Evolutionary conservation across 2,797 vertebrate species (phyloP), one percentile per base, ranked within the genome.

Genomic region (Nothura maculosa): DNA sequence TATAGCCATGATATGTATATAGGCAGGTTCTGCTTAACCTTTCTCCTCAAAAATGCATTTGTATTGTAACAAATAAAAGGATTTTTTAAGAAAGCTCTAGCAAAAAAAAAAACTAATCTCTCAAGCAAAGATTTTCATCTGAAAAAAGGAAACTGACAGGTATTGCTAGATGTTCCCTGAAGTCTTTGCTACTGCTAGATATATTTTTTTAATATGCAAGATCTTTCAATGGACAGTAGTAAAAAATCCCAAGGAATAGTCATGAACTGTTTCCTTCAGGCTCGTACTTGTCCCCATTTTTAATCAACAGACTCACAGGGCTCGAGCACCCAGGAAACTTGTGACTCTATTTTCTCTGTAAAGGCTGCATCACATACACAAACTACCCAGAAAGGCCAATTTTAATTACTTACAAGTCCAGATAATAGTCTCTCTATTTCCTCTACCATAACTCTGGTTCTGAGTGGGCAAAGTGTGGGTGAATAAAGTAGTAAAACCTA

Each of bases 51-150:
- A 81, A 80, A 13, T 4, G 0, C 8, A 12, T 28, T 62, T 43
- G 9, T 28, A 40, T 19, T 30, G 9, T 61, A 10, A 89, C 0
- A 5, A 81, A 68, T 13, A 64, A 28, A 62, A 69, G 8, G 50
- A 1, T 3, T 36, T 80, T 77, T 50, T 40, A 43, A 36, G 0
- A 74, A 60, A 70, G 30, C 14, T 64, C 57, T 63, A 60, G 27
- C 2, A 43, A 84, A 57, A 30, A 84, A 57, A 30, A 48, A 36
- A 0, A 3, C 4, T 25, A 81, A 80, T 10, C 21, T 18, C 36
- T 68, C 13, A 45, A 78, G 85, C 43, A 83, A 81, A 12, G 72
- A 34, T 75, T 89, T 78, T 81, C 30, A 28, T 83, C 32, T 50
- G 43, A 86, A 81, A 81, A 69, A 16, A 36, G 20, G 60, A 40